phyloP scores from a whole-genome alignment of 2,797 vertebrate species.

The Danio aesculapii region DNA sequence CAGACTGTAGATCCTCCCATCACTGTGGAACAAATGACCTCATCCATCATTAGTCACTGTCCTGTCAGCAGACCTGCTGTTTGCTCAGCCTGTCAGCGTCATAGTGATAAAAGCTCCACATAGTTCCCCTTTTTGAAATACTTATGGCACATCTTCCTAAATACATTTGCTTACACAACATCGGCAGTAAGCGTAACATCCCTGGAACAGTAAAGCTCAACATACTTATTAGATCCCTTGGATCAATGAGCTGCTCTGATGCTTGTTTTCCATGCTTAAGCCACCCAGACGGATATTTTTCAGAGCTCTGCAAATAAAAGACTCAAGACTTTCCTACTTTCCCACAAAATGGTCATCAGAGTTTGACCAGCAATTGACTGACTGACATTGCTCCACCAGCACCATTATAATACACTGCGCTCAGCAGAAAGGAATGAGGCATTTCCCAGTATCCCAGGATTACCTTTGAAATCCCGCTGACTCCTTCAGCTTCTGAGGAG shows the following conservation, averaged over 20 bases:
- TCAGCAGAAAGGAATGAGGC: slow-evolving; percentile 54
- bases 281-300: slow-evolving; percentile 1
- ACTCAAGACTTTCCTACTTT: slow-evolving; percentile 16
- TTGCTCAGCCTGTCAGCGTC: slow-evolving; percentile 36
- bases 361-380: slow-evolving; percentile 46
- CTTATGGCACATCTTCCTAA: slow-evolving; percentile 18
- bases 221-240: slow-evolving; percentile 1
- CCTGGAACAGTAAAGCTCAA: slow-evolving; percentile 3
- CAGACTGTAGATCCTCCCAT: slow-evolving; percentile 34
- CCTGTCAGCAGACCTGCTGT: slow-evolving; percentile 50
- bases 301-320: slow-evolving; percentile 35
- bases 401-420: slow-evolving; percentile 46
- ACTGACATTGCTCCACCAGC: slow-evolving; percentile 33
- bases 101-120: slow-evolving; percentile 51
- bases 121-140: slow-evolving; percentile 29
- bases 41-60: slow-evolving; percentile 57
- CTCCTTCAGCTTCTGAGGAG: slow-evolving; percentile 16
- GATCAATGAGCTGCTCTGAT: slow-evolving; percentile 4
- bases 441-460: slow-evolving; percentile 44
- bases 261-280: background rate
- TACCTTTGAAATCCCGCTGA: slow-evolving; percentile 38
- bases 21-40: slow-evolving; percentile 65
- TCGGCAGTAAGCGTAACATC: background rate
- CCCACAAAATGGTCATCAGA: slow-evolving; percentile 24
- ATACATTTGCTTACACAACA: background rate